Conservation (phyloP, 2,797 vertebrate species). For the Avahi laniger region DNA sequence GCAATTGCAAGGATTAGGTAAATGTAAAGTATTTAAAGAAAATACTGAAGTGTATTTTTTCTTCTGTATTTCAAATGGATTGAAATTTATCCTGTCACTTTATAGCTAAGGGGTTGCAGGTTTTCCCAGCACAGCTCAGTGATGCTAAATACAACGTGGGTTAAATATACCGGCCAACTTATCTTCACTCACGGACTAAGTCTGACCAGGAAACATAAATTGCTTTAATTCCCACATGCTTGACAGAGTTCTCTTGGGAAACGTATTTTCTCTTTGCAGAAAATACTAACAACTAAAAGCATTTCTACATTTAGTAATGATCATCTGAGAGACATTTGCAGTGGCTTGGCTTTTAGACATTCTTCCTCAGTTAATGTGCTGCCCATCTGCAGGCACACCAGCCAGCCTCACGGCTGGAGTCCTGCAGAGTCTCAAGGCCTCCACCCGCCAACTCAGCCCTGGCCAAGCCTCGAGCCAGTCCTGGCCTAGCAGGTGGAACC, state of each 20-base stretch:
- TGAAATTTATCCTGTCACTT: not conserved
- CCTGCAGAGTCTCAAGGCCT: not conserved
- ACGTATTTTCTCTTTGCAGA: constrained; percentile 63
- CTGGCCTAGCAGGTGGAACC: not conserved
- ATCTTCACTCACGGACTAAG: not conserved
- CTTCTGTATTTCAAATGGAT: not conserved
- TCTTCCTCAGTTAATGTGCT: constrained; percentile 68
- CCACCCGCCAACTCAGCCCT: not conserved
- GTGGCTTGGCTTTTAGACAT: constrained; percentile 72
- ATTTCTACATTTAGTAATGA: constrained; percentile 73
- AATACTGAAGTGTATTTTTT: not conserved
- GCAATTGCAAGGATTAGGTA: not conserved
- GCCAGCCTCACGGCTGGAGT: not conserved
- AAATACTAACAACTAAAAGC: constrained; percentile 64
- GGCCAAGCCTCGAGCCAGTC: not conserved
- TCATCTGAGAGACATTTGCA: constrained; percentile 52
- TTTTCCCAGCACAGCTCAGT: not conserved
- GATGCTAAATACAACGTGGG: not conserved
- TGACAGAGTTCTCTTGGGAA: constrained; percentile 60
- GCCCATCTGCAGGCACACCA: constrained; percentile 37
- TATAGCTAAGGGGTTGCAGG: not conserved
- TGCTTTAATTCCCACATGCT: constrained; percentile 72
- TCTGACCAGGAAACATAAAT: constrained; percentile 67
- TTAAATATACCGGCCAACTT: not conserved
- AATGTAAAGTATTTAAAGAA: constrained; percentile 28